Evolutionary conservation across 2,797 vertebrate species (phyloP), one percentile per base, ranked within the genome.

Genomic region (Pangasius mekongensis): DNA sequence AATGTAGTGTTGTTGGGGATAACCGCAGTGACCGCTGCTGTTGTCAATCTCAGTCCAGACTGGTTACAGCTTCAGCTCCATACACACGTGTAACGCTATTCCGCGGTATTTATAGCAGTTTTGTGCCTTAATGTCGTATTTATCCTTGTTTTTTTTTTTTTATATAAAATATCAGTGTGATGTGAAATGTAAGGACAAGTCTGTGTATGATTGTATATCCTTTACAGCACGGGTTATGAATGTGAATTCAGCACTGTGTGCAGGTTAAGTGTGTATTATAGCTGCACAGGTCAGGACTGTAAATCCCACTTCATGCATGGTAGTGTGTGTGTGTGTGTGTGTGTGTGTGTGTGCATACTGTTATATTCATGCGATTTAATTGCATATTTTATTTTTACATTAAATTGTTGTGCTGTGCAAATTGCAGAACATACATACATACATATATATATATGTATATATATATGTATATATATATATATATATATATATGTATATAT

Each of bases 41-140:
- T 67, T 92, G 90, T 92, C 91, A 89, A 83, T 91, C 89, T 90
- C 80, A 69, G 74, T 86, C 77, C 76, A 43, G 43, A 86, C 86
- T 71, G 87, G 58, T 33, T n/a, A 10, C 54, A 47, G 60, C 80
- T 62, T 43, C 33, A 39, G 77, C 80, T 6, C 33, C 56, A 62
- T 14, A 49, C 81, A 22, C 82, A 67, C n/a, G 82, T 83, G 43
- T 52, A 84, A 52, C 82, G 18, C 6, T 20, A 22, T 49, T 49
- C 82, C 8, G 1, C 11, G 60, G 82, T 66, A 66, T 83, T 66
- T 66, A 30, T 83, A 83, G 81, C 82, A 83, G 0, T 47, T 83
- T 49, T 47, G 0, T 81, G 22, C 33, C 10, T 0, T 62, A 39
- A 24, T 27, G 5, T 14, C 80, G 11, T 20, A 30, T 20, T 18